Base-by-base conservation (phyloP, 2,888 invertebrate species). In the Limenitis camilla region DNA sequence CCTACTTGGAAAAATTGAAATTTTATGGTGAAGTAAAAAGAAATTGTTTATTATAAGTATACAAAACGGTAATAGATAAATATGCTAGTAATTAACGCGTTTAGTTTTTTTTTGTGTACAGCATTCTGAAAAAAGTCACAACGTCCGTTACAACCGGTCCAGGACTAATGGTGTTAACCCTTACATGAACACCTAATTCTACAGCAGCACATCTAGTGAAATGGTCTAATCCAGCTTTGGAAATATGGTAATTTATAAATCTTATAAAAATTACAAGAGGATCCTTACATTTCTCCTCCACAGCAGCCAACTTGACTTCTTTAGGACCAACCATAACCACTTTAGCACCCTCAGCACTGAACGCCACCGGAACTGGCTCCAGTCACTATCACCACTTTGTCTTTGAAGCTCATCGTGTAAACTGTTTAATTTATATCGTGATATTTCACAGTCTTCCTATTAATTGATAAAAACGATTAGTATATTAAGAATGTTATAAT, bases 281-380 rank as follows among this genome's bases (percentile, higher is more conserved):
- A 5, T 51, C 31, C 6, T 48, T 45, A 38, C 58, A 58, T 30
- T 38, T 32, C 4, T 42, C 47, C 5, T 50, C 48, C 2, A 58
- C 58, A 19, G 39, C 51, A 9, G 38, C 29, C 6, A 58, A 50
- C 39, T 53, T 58, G 3, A 19, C 38, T 19, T 50, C 50, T 19
- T 65, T 59, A 28, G 73, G 60, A 4, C 67, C 76, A 0, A 76
- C 70, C 27, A 76, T 62, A 2, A 55, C 66, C 3, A 78, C 67
- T 2, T 61, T 40, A 0, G 78, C 77, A 0, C 71, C 69, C 59
- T 73, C 70, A 46, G 64, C 66, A 7, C 71, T 67, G 35, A 78
- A 76, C 29, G 59, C 43, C 1, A 63, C 78, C 78, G 0, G 76
- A 70, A 46, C 76, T 75, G 1, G 67, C 68, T 0, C 78, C 76